Evolutionary conservation across 1,140 invertebrate genomes (phyloP), one percentile per base, ranked within the genome.

Genomic region (Condylostylus longicornis): DNA sequence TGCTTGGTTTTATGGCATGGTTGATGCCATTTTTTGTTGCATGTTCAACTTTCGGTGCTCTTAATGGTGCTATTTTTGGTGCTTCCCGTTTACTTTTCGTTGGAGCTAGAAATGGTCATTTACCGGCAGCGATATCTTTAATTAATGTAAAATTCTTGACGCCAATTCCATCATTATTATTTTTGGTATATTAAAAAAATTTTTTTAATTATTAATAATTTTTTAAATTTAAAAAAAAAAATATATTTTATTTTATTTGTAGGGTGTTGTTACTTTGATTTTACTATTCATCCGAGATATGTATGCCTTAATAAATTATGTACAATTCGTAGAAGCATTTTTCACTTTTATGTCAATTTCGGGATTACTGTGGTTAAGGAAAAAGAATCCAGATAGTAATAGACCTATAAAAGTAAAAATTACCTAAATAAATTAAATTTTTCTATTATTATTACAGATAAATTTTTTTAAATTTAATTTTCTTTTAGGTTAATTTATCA

Each of bases 291-390:
- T 80, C 18, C 74, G 77, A 50, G 79, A 95, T 58, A 77, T 93
- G n/a, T 88, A 88, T 60, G 70, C 74, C 4, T 70, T 97, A 13
- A 94, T 97, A 42, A 89, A 91, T 56, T 96, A 91, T 60, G 80
- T 90, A 17, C 85, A 82, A 33, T 93, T 93, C 53, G 85, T 93
- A 30, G 90, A 96, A 64, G 79, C 86, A 9, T 64, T 90, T n/a
- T 95, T 96, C 54, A 91, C 84, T n/a, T 71, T 84, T 10, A 65
- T 83, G 18, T 90, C 89, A 10, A 79, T 97, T 1, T 69, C 74
- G 12, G 89, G 87, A 17, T 64, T 97, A 18, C 59, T 97, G 5
- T 91, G 82, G 72, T 65, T 96, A 56, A 74, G 91, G 30, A 75
- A 75, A 47, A 86, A 75, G 32, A 66, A 66, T 35, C 86, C 89